Evolutionary conservation across 2,113 vertebrate genomes (phyloP).

Genomic region (Aptenodytes forsteri): DNA sequence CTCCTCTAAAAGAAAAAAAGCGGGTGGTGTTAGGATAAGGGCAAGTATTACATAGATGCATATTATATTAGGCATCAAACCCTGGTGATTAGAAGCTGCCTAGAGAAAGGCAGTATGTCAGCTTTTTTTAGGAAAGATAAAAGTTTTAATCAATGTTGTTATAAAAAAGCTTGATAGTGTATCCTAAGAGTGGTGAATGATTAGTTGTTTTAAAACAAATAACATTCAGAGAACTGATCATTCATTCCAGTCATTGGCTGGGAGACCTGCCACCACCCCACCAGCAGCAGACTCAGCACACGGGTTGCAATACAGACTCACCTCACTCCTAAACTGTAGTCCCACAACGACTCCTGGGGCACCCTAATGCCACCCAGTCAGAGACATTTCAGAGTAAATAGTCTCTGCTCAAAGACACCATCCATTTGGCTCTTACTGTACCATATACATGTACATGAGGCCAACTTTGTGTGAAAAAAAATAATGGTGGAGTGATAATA

Average conservation of each 20-base stretch:
- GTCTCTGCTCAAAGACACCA: neutral
- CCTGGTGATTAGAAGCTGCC: neutral
- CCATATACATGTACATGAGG: neutral
- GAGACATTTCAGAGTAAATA: neutral
- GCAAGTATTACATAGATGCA: neutral
- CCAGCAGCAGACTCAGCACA: neutral
- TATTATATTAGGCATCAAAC: neutral
- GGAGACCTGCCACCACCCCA: neutral
- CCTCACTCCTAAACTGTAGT: neutral
- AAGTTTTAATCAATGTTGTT: neutral
- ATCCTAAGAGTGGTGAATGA: neutral
- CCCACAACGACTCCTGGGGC: neutral
- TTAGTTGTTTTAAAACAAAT: neutral
- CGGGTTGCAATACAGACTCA: accelerated
- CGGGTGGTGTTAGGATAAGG: neutral
- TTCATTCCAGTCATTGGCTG: neutral
- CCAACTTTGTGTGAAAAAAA: neutral
- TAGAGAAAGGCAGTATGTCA: neutral
- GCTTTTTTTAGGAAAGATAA: neutral
- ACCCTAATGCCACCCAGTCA: neutral
- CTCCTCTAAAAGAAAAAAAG: neutral
- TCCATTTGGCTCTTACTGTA: neutral
- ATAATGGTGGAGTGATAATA: neutral
- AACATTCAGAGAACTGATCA: neutral
- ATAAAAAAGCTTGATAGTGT: neutral